Evolutionary conservation across 2,888 invertebrate genomes (phyloP).

Genomic region (Syrista parreyssii): DNA sequence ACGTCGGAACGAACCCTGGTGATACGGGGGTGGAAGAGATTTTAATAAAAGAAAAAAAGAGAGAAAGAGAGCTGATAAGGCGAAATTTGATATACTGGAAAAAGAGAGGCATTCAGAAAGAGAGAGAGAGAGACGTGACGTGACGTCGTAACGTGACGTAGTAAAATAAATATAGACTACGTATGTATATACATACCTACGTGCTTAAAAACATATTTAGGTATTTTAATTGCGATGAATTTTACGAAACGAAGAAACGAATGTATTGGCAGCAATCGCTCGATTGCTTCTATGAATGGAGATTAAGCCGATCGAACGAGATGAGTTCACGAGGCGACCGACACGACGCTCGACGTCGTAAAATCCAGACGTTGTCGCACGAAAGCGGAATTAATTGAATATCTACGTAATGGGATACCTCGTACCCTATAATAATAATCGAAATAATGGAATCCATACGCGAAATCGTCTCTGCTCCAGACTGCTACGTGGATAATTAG

Average conservation of each 20-base stretch:
- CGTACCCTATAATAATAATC: conserved; percentile 7
- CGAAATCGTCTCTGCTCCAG: neutral
- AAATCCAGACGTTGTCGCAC: neutral
- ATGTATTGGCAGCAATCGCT: conserved; percentile 53
- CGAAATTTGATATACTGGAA: neutral
- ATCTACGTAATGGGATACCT: conserved; percentile 43
- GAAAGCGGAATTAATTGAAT: conserved; percentile 47
- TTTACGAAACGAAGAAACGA: conserved; percentile 41
- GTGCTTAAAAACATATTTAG: conserved; percentile 50
- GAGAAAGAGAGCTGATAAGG: neutral
- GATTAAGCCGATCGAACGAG: conserved; percentile 36
- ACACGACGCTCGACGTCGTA: neutral
- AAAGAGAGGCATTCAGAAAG: too few species aligned
- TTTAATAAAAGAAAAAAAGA: neutral
- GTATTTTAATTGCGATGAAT: conserved; percentile 53
- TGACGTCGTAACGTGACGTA: neutral
- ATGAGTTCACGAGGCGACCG: neutral
- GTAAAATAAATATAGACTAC: too few species aligned
- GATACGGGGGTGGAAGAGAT: neutral
- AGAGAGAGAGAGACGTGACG: too few species aligned
- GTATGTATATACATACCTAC: conserved; percentile 22
- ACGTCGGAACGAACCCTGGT: neutral
- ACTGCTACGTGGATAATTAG: neutral
- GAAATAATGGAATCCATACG: neutral
- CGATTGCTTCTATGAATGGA: conserved; percentile 50